Base-by-base conservation (phyloP, 2,113 vertebrate genomes). In the Phalacrocorax pelagicus region DNA sequence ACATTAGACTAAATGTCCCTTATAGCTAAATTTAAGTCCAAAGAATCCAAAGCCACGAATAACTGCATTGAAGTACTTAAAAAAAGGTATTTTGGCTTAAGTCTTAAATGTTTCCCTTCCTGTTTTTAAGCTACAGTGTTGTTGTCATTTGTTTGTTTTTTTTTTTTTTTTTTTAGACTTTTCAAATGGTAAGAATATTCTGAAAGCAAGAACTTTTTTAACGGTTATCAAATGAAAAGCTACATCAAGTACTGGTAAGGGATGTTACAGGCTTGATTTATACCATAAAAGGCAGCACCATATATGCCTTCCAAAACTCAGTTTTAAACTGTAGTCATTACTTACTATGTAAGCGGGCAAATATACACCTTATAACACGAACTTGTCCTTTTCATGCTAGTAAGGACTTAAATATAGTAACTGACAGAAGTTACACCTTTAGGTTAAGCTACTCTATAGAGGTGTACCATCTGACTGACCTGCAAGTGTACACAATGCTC, bases 341-440 rank as follows among this genome's bases (percentile, higher is more conserved):
- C 10, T 62, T 46, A 16, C 5, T 65, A 13, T 4, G 4, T 23
- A 67, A 72, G 17, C 3, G 2, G 44, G 26, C 40, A 81, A 21
- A 55, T 0, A 36, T 20, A 75, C 55, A 54, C 44, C 29, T 58
- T 67, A 3, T 18, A 78, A 16, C 2, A 2, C 8, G 9, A 78
- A 65, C 14, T 72, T 72, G 17, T 40, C 62, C 27, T 54, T 71
- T 61, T 18, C 16, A 20, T 27, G n/a, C 44, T 58, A 46, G 7
- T n/a, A 59, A 52, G 30, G 40, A 12, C 30, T 71, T 23, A 30
- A 5, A 23, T 32, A 44, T 0, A 9, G 52, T 11, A 62, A 36
- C 32, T 34, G 49, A 54, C 5, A 14, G 11, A 66, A 51, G 7
- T 32, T 32, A 32, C 27, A 46, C 2, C 3, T 5, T 0, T 15